Evolutionary conservation across 2,888 invertebrate species (phyloP).

Genomic region (Eupithecia dodoneata): DNA sequence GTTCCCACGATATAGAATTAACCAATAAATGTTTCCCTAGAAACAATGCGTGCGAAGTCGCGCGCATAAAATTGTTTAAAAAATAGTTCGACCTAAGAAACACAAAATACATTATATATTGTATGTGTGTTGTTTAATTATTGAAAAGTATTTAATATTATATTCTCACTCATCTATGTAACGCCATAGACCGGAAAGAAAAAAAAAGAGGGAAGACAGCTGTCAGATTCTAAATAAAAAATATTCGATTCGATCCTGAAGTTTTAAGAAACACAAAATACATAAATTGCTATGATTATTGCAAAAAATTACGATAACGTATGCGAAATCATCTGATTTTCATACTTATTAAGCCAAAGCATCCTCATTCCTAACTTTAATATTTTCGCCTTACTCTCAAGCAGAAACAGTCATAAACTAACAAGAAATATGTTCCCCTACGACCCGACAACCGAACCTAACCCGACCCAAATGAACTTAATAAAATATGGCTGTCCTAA

Average conservation of each 20-base stretch:
- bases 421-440: background rate
- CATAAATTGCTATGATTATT: too few species aligned
- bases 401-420: slow-evolving; percentile 4
- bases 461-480: slow-evolving; percentile 26
- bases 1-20: too few species aligned
- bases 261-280: background rate
- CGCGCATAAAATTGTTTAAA: too few species aligned
- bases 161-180: background rate
- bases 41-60: too few species aligned
- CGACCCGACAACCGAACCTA: background rate
- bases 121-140: background rate
- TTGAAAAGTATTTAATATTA: background rate
- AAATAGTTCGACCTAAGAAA: too few species aligned
- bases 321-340: background rate
- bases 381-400: background rate
- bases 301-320: background rate
- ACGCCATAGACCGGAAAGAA: background rate
- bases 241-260: background rate
- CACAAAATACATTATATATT: too few species aligned
- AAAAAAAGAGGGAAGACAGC: background rate
- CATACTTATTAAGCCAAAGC: background rate
- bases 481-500: slow-evolving; percentile 31
- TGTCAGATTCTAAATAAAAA: background rate
- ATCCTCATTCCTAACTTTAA: background rate
- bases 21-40: too few species aligned